Base-by-base conservation (phyloP, 1,140 invertebrate genomes). In the Zaprionus capensis region DNA sequence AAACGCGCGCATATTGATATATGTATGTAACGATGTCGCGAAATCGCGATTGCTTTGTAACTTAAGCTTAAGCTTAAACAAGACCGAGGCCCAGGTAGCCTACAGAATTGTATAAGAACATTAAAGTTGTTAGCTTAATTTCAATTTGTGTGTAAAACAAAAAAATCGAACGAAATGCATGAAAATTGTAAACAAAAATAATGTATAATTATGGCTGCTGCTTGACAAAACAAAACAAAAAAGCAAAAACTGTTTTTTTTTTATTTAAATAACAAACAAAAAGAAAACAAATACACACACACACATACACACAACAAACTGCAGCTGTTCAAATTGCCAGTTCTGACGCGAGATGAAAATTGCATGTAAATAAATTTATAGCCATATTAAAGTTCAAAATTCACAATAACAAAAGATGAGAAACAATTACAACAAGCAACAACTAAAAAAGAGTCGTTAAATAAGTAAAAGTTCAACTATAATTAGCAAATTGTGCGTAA, bases 11-110 rank as follows among this genome's bases (percentile, higher is more conserved):
- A 58, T 44, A 63, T 61, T 46, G 31, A 74, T 80, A 80, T 74
- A 41, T 41, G 38, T 53, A 58, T 76, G 51, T 76, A 78, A 63
- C 36, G 53, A 76, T 71, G 34, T 58, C 58, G 41, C 46, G 9
- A 41, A 2, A 64, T 14, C 41, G 41, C 67, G 51, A 75, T 49
- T 61, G 68, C 68, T 71, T 70, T 65, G 55, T 71, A 70, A 57
- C 67, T 77, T 77, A 87, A 74, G 70, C 73, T 63, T 88, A 88
- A 74, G 81, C 78, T 83, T 63, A 64, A 68, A 58, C 57, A 75
- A 31, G 55, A 75, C 62, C 55, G 74, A 78, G 38, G 38, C 38
- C 38, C 15, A 41, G 38, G 38, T n/a, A 41, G 38, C 38, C 38
- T 41, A 41, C 38, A 41, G 38, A 44, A 44, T 44, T 65, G 62